A percentile compares a stretch with the other conserved stretches of the same genome.
These are phyloP conservation scores for Lutjanus argentimaculatus DNA, from an alignment of 2,797 vertebrate species.

Conservation along the genomic window DNA sequence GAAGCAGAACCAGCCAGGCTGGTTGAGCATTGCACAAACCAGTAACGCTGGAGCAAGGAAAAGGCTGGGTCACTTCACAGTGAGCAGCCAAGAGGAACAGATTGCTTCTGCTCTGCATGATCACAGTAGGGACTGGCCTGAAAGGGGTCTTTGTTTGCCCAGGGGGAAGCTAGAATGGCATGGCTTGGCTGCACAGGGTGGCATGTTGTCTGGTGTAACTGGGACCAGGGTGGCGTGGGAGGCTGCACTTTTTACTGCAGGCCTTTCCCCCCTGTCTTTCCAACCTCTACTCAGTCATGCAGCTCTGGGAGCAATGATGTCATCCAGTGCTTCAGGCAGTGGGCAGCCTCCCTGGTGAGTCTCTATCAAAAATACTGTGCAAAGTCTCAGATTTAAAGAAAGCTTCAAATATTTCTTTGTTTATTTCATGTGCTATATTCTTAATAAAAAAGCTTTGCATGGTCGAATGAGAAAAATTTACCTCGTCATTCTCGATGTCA, in stretches of 20 bases:
- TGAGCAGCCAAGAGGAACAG: constrained; percentile 82
- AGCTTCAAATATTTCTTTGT: not conserved
- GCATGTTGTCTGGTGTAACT: constrained; percentile 75
- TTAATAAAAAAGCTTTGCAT: not conserved
- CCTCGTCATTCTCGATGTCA: constrained; percentile 23
- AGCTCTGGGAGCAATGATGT: constrained; percentile 63
- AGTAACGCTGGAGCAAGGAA: constrained; percentile 53
- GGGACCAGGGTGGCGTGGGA: constrained; percentile 65
- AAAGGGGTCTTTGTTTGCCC: constrained; percentile 84
- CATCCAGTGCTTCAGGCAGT: constrained; percentile 47
- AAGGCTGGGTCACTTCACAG: constrained; percentile 79
- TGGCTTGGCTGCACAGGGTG: constrained; percentile 73
- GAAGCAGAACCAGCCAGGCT: constrained; percentile 41
- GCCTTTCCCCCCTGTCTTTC: constrained; percentile 37
- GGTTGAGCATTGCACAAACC: constrained; percentile 48
- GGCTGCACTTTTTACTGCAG: constrained; percentile 60
- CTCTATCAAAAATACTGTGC: constrained; percentile 15
- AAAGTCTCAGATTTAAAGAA: constrained; percentile 46
- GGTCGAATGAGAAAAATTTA: constrained; percentile 46
- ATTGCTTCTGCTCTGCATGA: constrained; percentile 83
- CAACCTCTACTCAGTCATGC: constrained; percentile 56
- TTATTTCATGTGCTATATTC: not conserved
- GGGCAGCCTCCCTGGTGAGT: constrained; percentile 33
- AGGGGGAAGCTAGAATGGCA: constrained; percentile 69
- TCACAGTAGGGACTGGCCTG: constrained; percentile 74